A percentile compares a stretch with the other conserved stretches of the same genome.
These are phyloP conservation scores for Phorcus lineatus DNA, from an alignment of 2,888 invertebrate genomes.

Conservation along the genomic window DNA sequence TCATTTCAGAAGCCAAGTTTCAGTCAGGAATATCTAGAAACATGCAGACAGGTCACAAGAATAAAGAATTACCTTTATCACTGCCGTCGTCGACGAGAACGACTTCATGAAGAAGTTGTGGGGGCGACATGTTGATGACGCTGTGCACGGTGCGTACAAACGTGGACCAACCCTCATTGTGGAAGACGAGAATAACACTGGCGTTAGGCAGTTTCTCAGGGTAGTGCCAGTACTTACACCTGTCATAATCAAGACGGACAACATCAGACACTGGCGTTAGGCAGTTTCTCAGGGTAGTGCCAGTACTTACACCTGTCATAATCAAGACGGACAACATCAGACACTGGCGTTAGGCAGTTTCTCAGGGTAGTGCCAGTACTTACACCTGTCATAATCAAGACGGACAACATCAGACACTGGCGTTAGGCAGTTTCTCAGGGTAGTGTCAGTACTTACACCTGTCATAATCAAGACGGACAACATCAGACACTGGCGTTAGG, in stretches of 20 bases:
- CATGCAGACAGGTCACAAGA: too few relatives aligned
- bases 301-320: slow-evolving; percentile 79
- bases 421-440: slow-evolving; percentile 82
- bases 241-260: slow-evolving; percentile 70
- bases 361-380: slow-evolving; percentile 84
- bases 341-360: slow-evolving; percentile 79
- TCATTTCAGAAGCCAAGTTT: too few relatives aligned
- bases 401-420: neutral
- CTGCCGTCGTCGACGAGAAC: slow-evolving; percentile 78
- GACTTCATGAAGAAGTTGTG: slow-evolving; percentile 76
- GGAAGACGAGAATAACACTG: slow-evolving; percentile 95
- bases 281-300: slow-evolving; percentile 89
- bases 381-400: slow-evolving; percentile 81
- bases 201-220: slow-evolving; percentile 87
- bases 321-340: too few relatives aligned
- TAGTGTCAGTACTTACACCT: slow-evolving; percentile 87
- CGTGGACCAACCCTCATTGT: slow-evolving; percentile 81
- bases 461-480: slow-evolving; percentile 1
- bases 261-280: slow-evolving; percentile 72
- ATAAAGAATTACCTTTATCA: slow-evolving; percentile 73
- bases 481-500: neutral
- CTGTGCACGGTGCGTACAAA: slow-evolving; percentile 75
- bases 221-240: slow-evolving; percentile 96
- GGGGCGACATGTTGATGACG: slow-evolving; percentile 76
- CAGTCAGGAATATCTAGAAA: too few relatives aligned